Evolutionary conservation across 1,140 invertebrate genomes (phyloP).

Genomic region (Drosophila trapezifrons): DNA sequence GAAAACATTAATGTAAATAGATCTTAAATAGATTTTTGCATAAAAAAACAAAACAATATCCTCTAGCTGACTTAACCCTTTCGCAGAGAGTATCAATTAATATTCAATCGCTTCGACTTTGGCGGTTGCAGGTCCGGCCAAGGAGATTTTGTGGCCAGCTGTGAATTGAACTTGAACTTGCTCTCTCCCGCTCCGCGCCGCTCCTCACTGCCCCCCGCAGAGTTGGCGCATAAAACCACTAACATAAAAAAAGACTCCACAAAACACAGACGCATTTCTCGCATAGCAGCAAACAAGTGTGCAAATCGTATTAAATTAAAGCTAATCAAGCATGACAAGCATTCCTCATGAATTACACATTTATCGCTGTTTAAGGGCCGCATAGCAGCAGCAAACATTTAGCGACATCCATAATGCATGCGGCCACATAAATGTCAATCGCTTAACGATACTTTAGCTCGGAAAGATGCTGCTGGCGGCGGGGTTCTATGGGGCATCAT

Average conservation of each 20-base stretch:
- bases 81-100: slow-evolving; percentile 13
- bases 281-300: slow-evolving; percentile 72
- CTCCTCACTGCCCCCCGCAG: background rate
- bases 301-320: slow-evolving; percentile 76
- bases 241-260: slow-evolving; percentile 33
- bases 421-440: slow-evolving; percentile 43
- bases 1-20: too few relatives aligned
- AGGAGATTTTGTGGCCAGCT: slow-evolving; percentile 52
- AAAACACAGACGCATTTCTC: slow-evolving; percentile 58
- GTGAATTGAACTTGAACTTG: slow-evolving; percentile 57
- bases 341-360: slow-evolving; percentile 51
- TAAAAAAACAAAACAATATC: too few relatives aligned
- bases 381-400: too few relatives aligned
- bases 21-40: too few relatives aligned
- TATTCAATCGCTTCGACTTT: slow-evolving; percentile 45
- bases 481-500: slow-evolving; percentile 32
- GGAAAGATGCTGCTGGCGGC: slow-evolving; percentile 6
- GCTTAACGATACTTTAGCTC: slow-evolving; percentile 39
- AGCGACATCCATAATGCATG: slow-evolving; percentile 16
- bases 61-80: background rate
- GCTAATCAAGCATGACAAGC: slow-evolving; percentile 45
- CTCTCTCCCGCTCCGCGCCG: slow-evolving; percentile 7
- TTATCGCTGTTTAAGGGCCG: slow-evolving; percentile 31
- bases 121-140: slow-evolving; percentile 45
- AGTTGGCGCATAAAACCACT: slow-evolving; percentile 37